Evolutionary conservation across 1,140 invertebrate species (phyloP).

Genomic region (Bombus pyrosoma): DNA sequence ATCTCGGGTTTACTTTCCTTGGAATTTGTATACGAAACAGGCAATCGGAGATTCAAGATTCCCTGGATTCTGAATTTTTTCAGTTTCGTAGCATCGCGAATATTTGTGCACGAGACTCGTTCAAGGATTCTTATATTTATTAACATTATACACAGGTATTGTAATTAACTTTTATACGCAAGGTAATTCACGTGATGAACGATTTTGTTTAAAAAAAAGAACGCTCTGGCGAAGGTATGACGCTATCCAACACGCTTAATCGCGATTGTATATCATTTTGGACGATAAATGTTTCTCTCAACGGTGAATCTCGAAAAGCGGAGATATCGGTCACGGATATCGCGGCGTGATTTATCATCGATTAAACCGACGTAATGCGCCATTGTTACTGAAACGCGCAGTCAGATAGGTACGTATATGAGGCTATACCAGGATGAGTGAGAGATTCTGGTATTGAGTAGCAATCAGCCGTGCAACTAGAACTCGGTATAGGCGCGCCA

Average conservation of each 20-base stretch:
- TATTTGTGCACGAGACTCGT: neutral
- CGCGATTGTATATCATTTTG: slow-evolving; percentile 39
- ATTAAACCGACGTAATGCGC: slow-evolving; percentile 77
- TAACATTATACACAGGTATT: too few species aligned
- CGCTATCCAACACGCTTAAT: neutral
- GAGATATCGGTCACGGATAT: slow-evolving; percentile 59
- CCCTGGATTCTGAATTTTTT: neutral
- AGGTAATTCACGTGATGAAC: neutral
- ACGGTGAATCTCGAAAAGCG: slow-evolving; percentile 51
- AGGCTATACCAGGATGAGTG: slow-evolving; percentile 70
- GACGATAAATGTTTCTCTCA: slow-evolving; percentile 59
- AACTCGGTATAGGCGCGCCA: slow-evolving; percentile 44
- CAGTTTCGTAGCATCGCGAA: neutral
- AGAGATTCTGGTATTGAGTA: slow-evolving; percentile 71
- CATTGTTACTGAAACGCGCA: slow-evolving; percentile 71
- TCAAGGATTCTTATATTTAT: neutral
- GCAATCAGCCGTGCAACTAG: slow-evolving; percentile 72
- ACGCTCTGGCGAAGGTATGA: neutral
- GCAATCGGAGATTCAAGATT: neutral
- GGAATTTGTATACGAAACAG: neutral
- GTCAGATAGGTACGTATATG: slow-evolving; percentile 70
- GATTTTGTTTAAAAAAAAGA: neutral
- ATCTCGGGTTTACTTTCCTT: neutral
- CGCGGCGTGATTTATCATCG: slow-evolving; percentile 73
- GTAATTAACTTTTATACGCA: too few species aligned